phyloP scores from a whole-genome alignment of 2,797 vertebrate genomes.

The Florisuga fusca region DNA sequence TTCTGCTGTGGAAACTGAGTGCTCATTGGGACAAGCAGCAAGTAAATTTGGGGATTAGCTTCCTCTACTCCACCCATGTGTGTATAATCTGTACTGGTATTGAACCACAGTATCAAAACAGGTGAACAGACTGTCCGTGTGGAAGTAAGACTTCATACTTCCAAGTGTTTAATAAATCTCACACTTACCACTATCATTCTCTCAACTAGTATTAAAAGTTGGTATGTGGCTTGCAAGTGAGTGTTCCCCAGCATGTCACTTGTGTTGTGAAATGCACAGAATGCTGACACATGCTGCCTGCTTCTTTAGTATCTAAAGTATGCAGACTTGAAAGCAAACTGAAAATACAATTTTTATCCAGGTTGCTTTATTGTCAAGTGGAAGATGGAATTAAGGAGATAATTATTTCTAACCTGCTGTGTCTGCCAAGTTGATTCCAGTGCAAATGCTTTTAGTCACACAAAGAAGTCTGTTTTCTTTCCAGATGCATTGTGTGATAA shows the following conservation, averaged over 20 bases:
- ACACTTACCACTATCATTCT: background rate
- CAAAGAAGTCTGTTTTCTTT: constrained; percentile 71
- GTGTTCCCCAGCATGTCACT: background rate
- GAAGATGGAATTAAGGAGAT: constrained; percentile 60
- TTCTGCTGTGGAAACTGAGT: background rate
- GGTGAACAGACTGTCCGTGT: background rate
- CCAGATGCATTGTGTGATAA: constrained; percentile 41
- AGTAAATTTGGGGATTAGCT: background rate
- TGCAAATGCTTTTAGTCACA: constrained; percentile 41
- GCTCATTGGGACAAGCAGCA: background rate
- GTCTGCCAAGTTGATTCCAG: constrained; percentile 68
- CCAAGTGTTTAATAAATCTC: background rate
- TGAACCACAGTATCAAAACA: background rate
- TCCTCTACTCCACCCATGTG: background rate
- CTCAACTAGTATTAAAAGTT: background rate
- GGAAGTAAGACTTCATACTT: background rate
- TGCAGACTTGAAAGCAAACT: constrained; percentile 49
- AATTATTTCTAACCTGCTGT: constrained; percentile 68
- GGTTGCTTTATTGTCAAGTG: constrained; percentile 52
- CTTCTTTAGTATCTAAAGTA: background rate
- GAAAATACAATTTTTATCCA: constrained; percentile 56
- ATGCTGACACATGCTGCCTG: background rate
- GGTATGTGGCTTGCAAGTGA: background rate
- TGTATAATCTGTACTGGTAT: background rate
- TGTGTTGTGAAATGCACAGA: background rate